Percentiles rank a stretch among this genome's conserved stretches.
phyloP scores from a whole-genome alignment of 37 sponge, comb jelly and placozoan genomes.

The Oopsacas minuta region DNA sequence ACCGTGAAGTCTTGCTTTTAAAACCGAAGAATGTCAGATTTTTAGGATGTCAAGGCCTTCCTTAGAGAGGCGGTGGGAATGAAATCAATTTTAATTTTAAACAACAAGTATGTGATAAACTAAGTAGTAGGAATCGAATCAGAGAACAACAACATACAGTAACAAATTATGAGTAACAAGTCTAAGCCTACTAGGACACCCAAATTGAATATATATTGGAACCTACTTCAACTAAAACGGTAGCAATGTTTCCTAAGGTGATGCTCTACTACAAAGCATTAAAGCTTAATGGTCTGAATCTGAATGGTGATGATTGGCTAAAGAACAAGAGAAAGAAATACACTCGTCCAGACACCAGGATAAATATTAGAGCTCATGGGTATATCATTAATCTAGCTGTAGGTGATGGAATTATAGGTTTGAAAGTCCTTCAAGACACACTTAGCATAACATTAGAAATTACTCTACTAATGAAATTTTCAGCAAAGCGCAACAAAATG shows the following conservation, averaged over 20 bases:
- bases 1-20: not conserved
- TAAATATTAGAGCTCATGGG: slow-evolving; percentile 20
- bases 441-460: slow-evolving; percentile 39
- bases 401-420: slow-evolving; percentile 35
- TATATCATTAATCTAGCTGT: slow-evolving; percentile 48
- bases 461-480: slow-evolving; percentile 44
- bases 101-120: no score
- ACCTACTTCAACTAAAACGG: no score
- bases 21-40: not conserved
- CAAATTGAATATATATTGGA: no score
- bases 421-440: slow-evolving; percentile 35
- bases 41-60: slow-evolving; percentile 29
- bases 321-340: not conserved
- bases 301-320: slow-evolving; percentile 27
- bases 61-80: slow-evolving; percentile 28
- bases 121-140: no score
- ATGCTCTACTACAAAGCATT: no score
- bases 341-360: slow-evolving; percentile 1
- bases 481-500: slow-evolving; percentile 39
- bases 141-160: no score
- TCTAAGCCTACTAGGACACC: no score
- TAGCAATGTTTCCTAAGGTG: no score
- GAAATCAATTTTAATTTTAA: slow-evolving; percentile 24
- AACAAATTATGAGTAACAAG: no score
- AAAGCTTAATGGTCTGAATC: slow-evolving; percentile 27